Evolutionary conservation across 2,113 vertebrate species (phyloP).

Genomic region (Gallinago paraguaiae): DNA sequence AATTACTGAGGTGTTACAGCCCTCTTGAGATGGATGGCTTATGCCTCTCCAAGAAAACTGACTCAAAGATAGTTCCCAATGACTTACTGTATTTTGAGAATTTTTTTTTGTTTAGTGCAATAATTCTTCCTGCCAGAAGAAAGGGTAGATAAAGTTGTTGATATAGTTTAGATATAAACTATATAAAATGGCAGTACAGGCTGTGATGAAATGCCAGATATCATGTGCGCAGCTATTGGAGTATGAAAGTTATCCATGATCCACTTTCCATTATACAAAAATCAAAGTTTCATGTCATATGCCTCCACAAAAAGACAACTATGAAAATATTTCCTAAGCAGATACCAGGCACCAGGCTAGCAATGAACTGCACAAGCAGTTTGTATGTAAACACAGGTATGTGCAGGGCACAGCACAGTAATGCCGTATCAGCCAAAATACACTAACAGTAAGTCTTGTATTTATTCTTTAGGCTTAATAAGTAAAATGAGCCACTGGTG

Average conservation of each 20-base stretch:
- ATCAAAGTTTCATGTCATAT: background rate
- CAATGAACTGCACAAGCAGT: background rate
- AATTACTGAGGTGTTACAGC: background rate
- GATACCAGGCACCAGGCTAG: background rate
- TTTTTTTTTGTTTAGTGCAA: background rate
- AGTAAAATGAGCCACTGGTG: background rate
- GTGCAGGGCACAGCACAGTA: background rate
- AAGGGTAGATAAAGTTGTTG: background rate
- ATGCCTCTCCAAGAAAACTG: background rate
- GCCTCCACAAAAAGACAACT: background rate
- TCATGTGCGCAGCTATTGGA: accelerated
- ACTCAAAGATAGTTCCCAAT: background rate
- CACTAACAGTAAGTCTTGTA: background rate
- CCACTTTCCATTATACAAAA: background rate
- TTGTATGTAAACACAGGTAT: accelerated
- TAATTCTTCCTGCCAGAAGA: background rate
- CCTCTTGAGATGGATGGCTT: background rate
- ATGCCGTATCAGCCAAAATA: background rate
- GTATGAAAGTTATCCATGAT: background rate
- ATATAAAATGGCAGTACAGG: background rate
- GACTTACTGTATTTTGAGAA: background rate
- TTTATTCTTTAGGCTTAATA: background rate
- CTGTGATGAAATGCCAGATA: background rate
- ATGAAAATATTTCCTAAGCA: background rate
- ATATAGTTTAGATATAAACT: background rate